Evolutionary conservation across 2,888 invertebrate species (phyloP), one percentile per base, ranked within the genome.

Genomic region (Serrognathus titanus): DNA sequence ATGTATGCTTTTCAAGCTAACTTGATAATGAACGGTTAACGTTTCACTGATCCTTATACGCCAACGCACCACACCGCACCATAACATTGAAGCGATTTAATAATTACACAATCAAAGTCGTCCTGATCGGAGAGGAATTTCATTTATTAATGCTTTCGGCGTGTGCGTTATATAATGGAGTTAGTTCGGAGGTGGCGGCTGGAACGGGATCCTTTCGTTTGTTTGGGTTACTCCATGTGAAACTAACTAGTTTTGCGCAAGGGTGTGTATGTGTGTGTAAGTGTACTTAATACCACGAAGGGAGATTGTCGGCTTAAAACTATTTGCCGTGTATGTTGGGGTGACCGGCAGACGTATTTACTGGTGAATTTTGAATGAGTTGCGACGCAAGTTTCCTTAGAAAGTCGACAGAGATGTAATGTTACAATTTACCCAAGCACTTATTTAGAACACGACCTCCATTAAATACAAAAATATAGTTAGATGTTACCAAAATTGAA

Each of bases 271-370:
- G 37, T 24, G 38, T 16, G 16, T 16, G 16, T 16, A 16, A 16
- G 53, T 49, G 49, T 54, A 54, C 54, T 49, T 49, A 54, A 54
- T 39, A 43, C 43, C 4, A 31, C 24, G 24, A 49, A 41, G 58
- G 59, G 57, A 56, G 49, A 58, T 52, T 55, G 55, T 55, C 47
- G 58, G 61, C 58, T 63, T 61, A 63, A 58, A 58, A 58, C 56
- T 61, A 63, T 61, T 61, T 63, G 60, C 60, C 59, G 57, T 59
- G 47, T 37, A 24, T 47, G 38, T 53, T 53, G 53, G 40, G 43
- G 57, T 59, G 57, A 63, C 60, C 59, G 53, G 35, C 50, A 59
- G 53, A 57, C 55, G 60, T 62, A 56, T 60, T 62, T 62, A 51
- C 55, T 53, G 54, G 56, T 60, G 53, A 58, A 60, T 62, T 62